Evolutionary conservation across 2,888 invertebrate species (phyloP), one percentile per base, ranked within the genome.

Genomic region (Villa cingulata): DNA sequence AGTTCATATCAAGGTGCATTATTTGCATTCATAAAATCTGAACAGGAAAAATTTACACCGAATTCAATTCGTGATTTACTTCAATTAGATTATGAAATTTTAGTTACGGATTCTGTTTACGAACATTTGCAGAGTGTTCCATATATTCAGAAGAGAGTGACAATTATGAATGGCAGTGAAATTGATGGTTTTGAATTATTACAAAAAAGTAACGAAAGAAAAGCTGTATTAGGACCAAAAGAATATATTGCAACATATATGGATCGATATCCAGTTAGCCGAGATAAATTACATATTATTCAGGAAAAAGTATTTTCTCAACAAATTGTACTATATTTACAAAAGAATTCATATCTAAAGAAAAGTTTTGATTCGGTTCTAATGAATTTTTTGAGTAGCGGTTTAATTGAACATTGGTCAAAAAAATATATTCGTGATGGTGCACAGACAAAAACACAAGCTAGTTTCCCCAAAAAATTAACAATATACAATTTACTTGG

Each of bases 1-100:
- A 56, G 48, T 39, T 62, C 60, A 40, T 66, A 66, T 44, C 65
- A 66, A 48, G 49, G 49, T 23, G 41, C 40, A 16, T 37, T 51
- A 12, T 51, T 42, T 37, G 41, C 60, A 58, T 14, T 61, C 61
- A 57, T 64, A 58, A 40, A 55, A 60, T 49, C 46, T 61, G 53
- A 49, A 60, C 44, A 54, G 58, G 14, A 58, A 57, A 49, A 57
- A 61, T 18, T 58, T 52, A 4, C 60, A 58, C 16, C 56, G 56
- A 19, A 54, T 60, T 57, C 59, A 12, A 32, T 32, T 12, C 9
- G 52, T 41, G 58, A 58, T 23, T 56, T 63, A 18, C 37, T 59
- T 16, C 45, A 52, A 1, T 54, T 58, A 43, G 50, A 49, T 2
- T 63, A 59, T 46, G 51, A 45, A 32, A 56, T 63, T 4, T 54